Evolutionary conservation across 2,888 invertebrate genomes (phyloP).

Genomic region (Liopterus haemorrhoidalis): DNA sequence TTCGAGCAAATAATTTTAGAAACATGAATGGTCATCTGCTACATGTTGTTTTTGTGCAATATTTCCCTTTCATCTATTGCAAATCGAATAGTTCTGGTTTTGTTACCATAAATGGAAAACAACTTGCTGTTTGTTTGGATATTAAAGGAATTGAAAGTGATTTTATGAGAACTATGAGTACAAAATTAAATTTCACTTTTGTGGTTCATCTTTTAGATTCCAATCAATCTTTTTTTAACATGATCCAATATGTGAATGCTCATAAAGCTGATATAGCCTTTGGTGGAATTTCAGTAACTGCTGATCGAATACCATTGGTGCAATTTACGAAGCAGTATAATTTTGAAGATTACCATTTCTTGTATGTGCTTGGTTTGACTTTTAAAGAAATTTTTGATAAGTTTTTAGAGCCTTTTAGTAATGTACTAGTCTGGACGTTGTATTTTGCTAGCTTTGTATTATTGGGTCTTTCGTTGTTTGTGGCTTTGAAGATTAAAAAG

Average conservation of each 20-base stretch:
- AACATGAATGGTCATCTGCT: conserved; percentile 16
- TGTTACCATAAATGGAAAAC: conserved; percentile 1
- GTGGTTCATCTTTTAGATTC: conserved; percentile 6
- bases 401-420: conserved; percentile 24
- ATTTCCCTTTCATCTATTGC: conserved; percentile 18
- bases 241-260: conserved; percentile 14
- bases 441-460: conserved; percentile 9
- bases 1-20: conserved; percentile 5
- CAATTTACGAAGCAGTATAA: conserved; percentile 22
- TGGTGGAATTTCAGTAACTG: conserved; percentile 18
- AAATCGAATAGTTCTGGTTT: background rate
- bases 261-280: conserved; percentile 12
- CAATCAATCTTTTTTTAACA: conserved; percentile 14
- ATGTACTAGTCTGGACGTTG: conserved; percentile 9
- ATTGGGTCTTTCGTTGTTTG: conserved; percentile 6
- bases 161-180: conserved; percentile 14
- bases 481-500: background rate
- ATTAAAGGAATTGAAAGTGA: conserved; percentile 16
- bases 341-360: conserved; percentile 25
- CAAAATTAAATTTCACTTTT: conserved; percentile 16
- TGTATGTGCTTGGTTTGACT: conserved; percentile 19
- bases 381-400: conserved; percentile 21
- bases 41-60: conserved; percentile 12
- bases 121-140: conserved; percentile 7
- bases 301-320: conserved; percentile 15